Evolutionary conservation across 1,140 invertebrate genomes (phyloP), one percentile per base, ranked within the genome.

Genomic region (Yoshiicerus persimilis): DNA sequence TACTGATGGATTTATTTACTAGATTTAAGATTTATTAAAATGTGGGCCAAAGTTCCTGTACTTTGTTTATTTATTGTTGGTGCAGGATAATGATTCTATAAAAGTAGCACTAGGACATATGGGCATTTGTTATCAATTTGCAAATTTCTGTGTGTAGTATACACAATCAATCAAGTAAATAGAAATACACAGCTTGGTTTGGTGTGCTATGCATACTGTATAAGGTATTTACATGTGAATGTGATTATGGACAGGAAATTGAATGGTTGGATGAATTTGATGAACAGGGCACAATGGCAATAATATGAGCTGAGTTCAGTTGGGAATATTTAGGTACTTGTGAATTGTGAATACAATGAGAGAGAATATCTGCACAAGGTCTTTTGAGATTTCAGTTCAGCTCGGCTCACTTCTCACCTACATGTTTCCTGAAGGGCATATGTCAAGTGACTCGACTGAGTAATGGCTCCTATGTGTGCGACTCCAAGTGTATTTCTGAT

Each of bases 341-440:
- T 56, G 41, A 20, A 1, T 8, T 30, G 23, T 25, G 23, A n/a
- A n/a, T 2, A 66, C n/a, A 27, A 13, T 27, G 25, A n/a, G 6
- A 30, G 25, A 66, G 64, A 27, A 66, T 41, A 41, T 41, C 9
- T 64, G 25, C n/a, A 30, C 66, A 80, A 80, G 75, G 75, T 80
- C 75, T 38, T 80, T 80, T 0, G 75, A 80, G 34, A 80, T 23
- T 80, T 38, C 34, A 20, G 32, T 34, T 80, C 20, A 34, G 75
- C 30, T 80, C 25, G 66, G 64, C 64, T 70, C 64, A 30, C 30
- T 80, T 30, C 34, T 80, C 75, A 80, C 75, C 75, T 80, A 80
- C 75, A 80, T 80, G 75, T 80, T 80, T 80, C 75, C 75, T 80
- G 75, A 80, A 80, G 75, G 75, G 75, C 75, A 80, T 80, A 80